Conservation (phyloP, 2,888 invertebrate genomes). For the Volucella inanis region DNA sequence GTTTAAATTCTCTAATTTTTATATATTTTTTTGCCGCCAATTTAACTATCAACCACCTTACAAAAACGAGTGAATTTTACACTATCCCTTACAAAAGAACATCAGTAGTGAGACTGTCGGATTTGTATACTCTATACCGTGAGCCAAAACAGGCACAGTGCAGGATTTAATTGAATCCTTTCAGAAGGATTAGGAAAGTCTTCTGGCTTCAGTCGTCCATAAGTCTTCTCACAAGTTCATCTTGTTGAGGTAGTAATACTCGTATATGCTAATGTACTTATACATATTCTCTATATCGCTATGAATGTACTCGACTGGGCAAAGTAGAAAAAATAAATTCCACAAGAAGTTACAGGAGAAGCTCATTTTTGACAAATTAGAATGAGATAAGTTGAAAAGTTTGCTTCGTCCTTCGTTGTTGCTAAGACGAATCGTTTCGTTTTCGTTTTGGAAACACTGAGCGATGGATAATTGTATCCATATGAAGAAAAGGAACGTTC, state of each 20-base stretch:
- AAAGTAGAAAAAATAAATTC: background rate
- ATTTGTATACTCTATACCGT: background rate
- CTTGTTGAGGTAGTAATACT: background rate
- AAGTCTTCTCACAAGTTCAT: constrained; percentile 16
- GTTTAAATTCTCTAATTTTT: constrained; percentile 3
- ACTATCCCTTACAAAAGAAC: background rate
- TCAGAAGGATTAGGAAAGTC: background rate
- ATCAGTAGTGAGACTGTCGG: background rate
- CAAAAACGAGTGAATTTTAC: no score
- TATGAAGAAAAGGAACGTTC: background rate
- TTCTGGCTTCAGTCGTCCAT: constrained; percentile 21
- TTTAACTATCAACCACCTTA: no score
- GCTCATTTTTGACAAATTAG: constrained; percentile 47
- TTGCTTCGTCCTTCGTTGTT: constrained; percentile 6
- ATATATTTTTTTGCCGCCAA: no score
- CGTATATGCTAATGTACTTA: background rate
- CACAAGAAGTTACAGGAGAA: background rate
- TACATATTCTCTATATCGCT: no score
- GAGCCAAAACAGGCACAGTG: background rate
- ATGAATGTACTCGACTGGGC: background rate
- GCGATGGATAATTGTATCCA: background rate
- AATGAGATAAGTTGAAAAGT: constrained; percentile 49
- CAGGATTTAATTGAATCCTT: constrained; percentile 31
- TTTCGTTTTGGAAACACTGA: background rate
- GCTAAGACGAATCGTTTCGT: constrained; percentile 2